A percentile compares a stretch with the other conserved stretches of the same genome.
phyloP scores from a whole-genome alignment of 2,113 vertebrate genomes.

The Limanda limanda region DNA sequence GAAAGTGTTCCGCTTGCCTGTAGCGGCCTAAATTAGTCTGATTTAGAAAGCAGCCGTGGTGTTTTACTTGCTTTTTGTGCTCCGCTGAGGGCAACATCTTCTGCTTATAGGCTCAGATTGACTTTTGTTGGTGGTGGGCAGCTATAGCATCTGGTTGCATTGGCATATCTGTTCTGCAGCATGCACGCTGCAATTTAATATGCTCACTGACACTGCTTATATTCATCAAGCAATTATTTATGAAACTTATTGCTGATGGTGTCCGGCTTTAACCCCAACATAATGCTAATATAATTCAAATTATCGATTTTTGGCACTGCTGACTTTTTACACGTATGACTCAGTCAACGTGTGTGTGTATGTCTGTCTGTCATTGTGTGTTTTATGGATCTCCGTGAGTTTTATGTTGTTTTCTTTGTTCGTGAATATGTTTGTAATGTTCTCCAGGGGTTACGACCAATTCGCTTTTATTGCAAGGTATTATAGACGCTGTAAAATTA shows the following conservation, averaged over 20 bases:
- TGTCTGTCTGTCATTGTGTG: neutral
- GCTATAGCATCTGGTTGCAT: slow-evolving; percentile 53
- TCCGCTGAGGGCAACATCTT: slow-evolving; percentile 42
- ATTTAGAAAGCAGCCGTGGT: slow-evolving; percentile 12
- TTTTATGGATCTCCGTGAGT: neutral
- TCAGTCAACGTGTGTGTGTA: neutral
- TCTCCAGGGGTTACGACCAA: neutral
- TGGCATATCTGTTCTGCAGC: slow-evolving; percentile 36
- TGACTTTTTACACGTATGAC: neutral
- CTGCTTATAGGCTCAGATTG: slow-evolving; percentile 35
- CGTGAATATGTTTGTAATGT: too few species aligned
- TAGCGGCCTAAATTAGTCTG: slow-evolving; percentile 32
- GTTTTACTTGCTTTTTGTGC: slow-evolving; percentile 41
- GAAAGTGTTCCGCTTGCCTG: slow-evolving; percentile 32
- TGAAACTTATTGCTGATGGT: slow-evolving; percentile 42
- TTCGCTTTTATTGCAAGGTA: neutral
- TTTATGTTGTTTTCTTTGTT: too few species aligned
- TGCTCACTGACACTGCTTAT: slow-evolving; percentile 52
- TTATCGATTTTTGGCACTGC: slow-evolving; percentile 7
- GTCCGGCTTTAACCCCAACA: slow-evolving; percentile 26
- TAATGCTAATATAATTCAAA: neutral
- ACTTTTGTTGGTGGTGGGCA: slow-evolving; percentile 19
- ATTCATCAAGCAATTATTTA: slow-evolving; percentile 47
- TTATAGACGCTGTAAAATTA: neutral
- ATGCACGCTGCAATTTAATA: slow-evolving; percentile 41